phyloP scores from a whole-genome alignment of 1,140 invertebrate genomes.

The Himalopsyche phryganea region DNA sequence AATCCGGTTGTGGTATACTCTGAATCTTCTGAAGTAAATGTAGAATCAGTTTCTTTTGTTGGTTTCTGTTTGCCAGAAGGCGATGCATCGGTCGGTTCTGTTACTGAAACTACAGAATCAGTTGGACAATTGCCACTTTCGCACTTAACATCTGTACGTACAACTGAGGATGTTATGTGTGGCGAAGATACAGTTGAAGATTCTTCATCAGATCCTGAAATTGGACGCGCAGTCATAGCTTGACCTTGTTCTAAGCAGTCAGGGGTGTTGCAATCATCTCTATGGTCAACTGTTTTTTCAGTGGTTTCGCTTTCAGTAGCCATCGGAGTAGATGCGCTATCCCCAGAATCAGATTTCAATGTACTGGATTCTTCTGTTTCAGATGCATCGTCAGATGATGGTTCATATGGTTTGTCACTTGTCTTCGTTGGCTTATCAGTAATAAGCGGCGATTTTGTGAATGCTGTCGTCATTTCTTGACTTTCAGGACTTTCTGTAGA shows the following conservation, averaged over 20 bases:
- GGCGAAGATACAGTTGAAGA: not conserved
- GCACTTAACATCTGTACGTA: not conserved
- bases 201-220: not conserved
- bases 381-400: not conserved
- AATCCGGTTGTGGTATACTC: not conserved
- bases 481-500: constrained; percentile 14
- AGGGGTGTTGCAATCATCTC: not conserved
- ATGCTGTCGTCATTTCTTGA: constrained; percentile 18
- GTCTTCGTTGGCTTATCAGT: constrained; percentile 1
- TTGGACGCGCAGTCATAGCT: not conserved
- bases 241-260: constrained; percentile 5
- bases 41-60: not conserved
- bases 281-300: not conserved
- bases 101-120: not conserved
- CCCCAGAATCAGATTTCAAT: too few relatives aligned
- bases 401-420: constrained; percentile 1
- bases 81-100: not conserved
- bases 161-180: not conserved
- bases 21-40: not conserved
- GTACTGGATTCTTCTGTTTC: not conserved
- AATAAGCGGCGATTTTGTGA: constrained; percentile 26
- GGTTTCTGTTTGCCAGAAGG: not conserved
- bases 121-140: not conserved
- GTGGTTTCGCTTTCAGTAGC: not conserved
- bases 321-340: too few relatives aligned